A percentile compares a stretch with the other conserved stretches of the same genome.
Evolutionary conservation across 2,113 vertebrate genomes (phyloP).

Genomic region (Amblyornis subalaris): DNA sequence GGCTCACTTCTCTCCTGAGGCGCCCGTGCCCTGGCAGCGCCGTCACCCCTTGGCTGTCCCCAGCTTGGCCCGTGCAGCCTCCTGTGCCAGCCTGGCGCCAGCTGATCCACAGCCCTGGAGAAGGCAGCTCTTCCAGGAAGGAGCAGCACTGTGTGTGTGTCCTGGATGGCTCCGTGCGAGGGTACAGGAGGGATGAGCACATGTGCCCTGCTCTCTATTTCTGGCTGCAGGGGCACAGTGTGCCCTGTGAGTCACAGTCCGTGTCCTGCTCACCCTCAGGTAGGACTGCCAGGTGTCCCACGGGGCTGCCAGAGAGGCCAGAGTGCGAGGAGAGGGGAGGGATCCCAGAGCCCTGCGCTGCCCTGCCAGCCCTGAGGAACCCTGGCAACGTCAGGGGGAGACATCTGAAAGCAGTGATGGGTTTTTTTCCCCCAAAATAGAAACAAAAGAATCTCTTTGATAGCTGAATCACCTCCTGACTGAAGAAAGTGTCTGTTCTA

Average conservation of each 20-base stretch:
- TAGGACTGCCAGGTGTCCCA: rapidly evolving
- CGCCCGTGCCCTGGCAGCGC: rapidly evolving
- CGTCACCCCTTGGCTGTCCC: rapidly evolving
- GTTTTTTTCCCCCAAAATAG: not conserved
- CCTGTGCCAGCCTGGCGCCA: not conserved
- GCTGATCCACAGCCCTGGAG: rapidly evolving
- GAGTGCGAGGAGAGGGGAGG: not conserved
- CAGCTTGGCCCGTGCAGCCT: not conserved
- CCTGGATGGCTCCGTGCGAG: not conserved
- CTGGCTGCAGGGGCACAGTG: not conserved
- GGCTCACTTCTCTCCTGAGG: rapidly evolving
- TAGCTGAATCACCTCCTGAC: conserved; percentile 33
- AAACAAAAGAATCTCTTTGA: conserved; percentile 15
- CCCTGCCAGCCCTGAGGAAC: not conserved
- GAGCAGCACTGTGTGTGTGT: not conserved
- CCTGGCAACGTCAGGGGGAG: not conserved
- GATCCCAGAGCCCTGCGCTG: not conserved
- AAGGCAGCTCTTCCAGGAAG: not conserved
- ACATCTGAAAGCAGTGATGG: not conserved
- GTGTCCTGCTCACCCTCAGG: not conserved
- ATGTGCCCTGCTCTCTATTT: not conserved
- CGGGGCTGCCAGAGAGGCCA: not conserved
- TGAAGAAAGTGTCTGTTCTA: not conserved
- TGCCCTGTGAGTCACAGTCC: not conserved
- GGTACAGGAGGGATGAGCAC: not conserved